Evolutionary conservation across 2,888 invertebrate genomes (phyloP), one percentile per base, ranked within the genome.

Genomic region (Aphidoletes aphidimyza): DNA sequence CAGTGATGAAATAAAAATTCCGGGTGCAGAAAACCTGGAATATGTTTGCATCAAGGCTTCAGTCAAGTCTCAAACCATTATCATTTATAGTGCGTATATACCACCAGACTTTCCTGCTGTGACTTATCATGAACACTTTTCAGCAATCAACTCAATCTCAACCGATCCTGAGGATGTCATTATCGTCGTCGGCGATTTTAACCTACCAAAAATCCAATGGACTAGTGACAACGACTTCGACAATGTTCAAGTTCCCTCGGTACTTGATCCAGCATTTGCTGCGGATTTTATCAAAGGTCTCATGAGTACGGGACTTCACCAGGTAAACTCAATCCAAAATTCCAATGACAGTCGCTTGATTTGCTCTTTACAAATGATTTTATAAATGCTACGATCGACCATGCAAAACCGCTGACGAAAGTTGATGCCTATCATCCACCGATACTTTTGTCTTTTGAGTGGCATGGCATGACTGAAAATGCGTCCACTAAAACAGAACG

Each of bases 341-440:
- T 5, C 11, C 1, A 5, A 78, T 2, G 36, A 17, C 34, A 34
- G 19, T 11, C 36, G 6, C 36, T 78, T 17, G 36, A 78, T 34
- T 36, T 78, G n/a, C 17, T 78, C 17, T 78, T 78, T 36, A 78
- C 78, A 36, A 78, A 78, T 36, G 78, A 78, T 36, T 78, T 78
- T 36, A n/a, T 19, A 19, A 54, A 54, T 19, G 22, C 42, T 54
- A 11, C 19, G 11, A 54, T 17, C 17, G 3, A 54, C 19, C 19
- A 36, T 36, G 17, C 36, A 9, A 34, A 78, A 36, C 78, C 78
- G 6, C 36, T 78, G 34, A 36, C 78, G 36, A 78, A 19, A 36
- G 36, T 78, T 34, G 78, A 78, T 19, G 19, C 17, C 1, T 78
- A 78, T 78, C 78, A 78, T 17, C 78, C 78, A 36, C 36, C 78